phyloP scores from a whole-genome alignment of 2,888 invertebrate genomes.

The Plagodis pulveraria region DNA sequence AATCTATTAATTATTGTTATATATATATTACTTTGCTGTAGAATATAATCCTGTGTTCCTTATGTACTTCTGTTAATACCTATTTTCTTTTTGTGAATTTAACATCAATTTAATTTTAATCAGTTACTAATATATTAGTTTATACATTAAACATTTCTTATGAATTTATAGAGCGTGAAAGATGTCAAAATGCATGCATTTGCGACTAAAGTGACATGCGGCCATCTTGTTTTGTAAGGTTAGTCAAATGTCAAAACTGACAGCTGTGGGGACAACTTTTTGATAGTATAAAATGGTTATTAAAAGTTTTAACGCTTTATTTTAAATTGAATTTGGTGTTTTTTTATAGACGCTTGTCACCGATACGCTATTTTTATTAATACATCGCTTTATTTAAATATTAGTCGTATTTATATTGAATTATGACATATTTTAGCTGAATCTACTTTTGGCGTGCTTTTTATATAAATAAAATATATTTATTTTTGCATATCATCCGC shows the following conservation, averaged over 20 bases:
- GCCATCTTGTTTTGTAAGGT: constrained; percentile 78
- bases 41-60: constrained; percentile 7
- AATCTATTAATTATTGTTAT: too few relatives aligned
- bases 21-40: constrained; percentile 20
- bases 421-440: not conserved
- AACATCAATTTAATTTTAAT: constrained; percentile 10
- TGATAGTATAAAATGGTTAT: constrained; percentile 35
- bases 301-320: constrained; percentile 29
- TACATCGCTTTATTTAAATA: constrained; percentile 4
- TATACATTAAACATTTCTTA: constrained; percentile 25
- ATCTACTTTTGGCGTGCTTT: not conserved
- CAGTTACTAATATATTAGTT: constrained; percentile 31
- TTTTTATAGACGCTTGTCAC: constrained; percentile 37
- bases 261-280: constrained; percentile 46
- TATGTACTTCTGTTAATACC: not conserved
- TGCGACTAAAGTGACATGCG: constrained; percentile 69
- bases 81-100: constrained; percentile 9
- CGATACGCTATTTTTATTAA: constrained; percentile 19
- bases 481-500: constrained; percentile 9
- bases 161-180: constrained; percentile 82
- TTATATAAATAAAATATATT: not conserved
- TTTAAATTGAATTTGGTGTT: constrained; percentile 33
- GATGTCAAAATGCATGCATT: constrained; percentile 68
- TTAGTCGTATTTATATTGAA: not conserved
- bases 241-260: constrained; percentile 67